A percentile compares a stretch with the other conserved stretches of the same genome.
phyloP scores from a whole-genome alignment of 2,113 vertebrate genomes.

The Rhagologus leucostigma region DNA sequence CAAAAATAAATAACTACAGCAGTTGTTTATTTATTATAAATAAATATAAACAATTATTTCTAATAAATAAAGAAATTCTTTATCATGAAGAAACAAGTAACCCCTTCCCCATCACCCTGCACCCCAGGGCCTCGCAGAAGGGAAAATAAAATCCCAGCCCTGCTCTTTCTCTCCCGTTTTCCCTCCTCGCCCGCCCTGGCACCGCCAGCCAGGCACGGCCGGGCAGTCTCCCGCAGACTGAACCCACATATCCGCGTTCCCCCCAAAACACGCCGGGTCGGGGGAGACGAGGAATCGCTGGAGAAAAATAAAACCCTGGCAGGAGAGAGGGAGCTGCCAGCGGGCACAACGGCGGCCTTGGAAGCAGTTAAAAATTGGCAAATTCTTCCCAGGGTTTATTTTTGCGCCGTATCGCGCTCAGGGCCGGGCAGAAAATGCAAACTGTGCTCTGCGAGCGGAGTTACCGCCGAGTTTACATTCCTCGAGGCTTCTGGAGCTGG shows the following conservation, averaged over 20 bases:
- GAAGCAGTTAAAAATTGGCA: not conserved
- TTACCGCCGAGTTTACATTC: not conserved
- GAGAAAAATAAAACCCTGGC: not conserved
- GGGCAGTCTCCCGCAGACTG: fast-evolving
- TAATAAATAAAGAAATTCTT: not conserved
- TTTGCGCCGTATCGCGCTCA: not conserved
- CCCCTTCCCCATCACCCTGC: not conserved
- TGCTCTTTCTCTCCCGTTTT: not conserved
- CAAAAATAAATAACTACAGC: not conserved
- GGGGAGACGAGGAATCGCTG: fast-evolving
- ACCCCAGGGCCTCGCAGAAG: not conserved
- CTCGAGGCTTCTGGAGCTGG: not conserved
- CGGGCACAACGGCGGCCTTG: not conserved
- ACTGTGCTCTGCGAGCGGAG: not conserved
- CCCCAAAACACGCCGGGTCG: fast-evolving
- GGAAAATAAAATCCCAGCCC: not conserved
- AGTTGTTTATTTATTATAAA: not conserved
- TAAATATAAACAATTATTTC: not conserved
- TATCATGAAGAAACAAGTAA: not conserved
- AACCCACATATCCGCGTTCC: not conserved
- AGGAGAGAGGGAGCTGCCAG: not conserved
- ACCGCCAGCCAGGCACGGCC: not conserved
- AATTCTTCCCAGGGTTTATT: not conserved
- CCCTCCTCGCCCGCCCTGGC: not conserved
- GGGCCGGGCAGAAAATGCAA: not conserved